Evolutionary conservation across 1,140 invertebrate species (phyloP).

Genomic region (Zaprionus nigranus): DNA sequence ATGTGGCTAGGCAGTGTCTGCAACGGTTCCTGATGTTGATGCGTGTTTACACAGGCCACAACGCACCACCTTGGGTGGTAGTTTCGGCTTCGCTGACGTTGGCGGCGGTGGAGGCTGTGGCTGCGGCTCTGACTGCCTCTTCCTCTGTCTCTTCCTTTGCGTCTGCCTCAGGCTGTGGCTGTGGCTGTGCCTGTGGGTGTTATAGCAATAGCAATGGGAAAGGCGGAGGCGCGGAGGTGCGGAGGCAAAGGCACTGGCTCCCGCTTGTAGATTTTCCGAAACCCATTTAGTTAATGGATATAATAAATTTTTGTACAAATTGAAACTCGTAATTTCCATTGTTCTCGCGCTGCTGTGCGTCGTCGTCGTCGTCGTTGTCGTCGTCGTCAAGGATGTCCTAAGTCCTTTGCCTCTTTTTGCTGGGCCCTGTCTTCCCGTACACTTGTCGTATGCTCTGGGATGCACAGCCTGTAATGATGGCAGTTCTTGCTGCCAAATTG

Average conservation of each 20-base stretch:
- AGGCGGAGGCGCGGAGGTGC: neutral
- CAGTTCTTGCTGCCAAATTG: conserved; percentile 46
- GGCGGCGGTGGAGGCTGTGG: neutral
- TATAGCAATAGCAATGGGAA: conserved; percentile 12
- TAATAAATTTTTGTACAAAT: conserved; percentile 84
- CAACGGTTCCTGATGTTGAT: conserved; percentile 40
- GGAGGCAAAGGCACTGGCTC: conserved; percentile 8
- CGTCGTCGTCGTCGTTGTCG: conserved; percentile 8
- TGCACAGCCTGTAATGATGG: conserved; percentile 12
- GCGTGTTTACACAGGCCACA: conserved; percentile 63
- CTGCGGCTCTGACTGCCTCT: neutral
- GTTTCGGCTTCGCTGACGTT: neutral
- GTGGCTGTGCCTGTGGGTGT: conserved; percentile 7
- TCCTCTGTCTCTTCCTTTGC: neutral
- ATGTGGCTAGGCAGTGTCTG: conserved; percentile 41
- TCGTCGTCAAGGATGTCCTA: conserved; percentile 25
- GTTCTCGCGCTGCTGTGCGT: conserved; percentile 68
- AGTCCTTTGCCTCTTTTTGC: conserved; percentile 21
- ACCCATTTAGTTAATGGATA: conserved; percentile 84
- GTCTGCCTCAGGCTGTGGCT: neutral
- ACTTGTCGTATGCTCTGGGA: conserved; percentile 3
- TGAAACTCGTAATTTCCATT: conserved; percentile 83
- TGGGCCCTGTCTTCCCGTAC: neutral
- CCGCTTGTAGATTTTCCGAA: conserved; percentile 69
- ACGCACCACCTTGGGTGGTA: conserved; percentile 45